Evolutionary conservation across 2,888 invertebrate genomes (phyloP), one percentile per base, ranked within the genome.

Genomic region (Mactromeris polynyma): DNA sequence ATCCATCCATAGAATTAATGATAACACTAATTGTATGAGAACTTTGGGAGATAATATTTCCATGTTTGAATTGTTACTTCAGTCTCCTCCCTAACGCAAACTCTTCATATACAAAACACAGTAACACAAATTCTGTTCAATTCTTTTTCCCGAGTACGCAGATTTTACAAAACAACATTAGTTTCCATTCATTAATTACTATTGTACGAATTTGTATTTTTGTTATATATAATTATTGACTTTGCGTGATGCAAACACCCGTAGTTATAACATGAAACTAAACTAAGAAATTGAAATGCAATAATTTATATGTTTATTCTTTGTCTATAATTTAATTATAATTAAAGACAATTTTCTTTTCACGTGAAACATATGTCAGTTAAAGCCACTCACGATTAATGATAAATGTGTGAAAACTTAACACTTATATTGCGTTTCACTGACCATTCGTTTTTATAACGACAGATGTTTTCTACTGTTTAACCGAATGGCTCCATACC

Each of bases 401-500:
- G 17, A 36, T 33, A 73, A 19, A 26, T 21, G 73, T 73, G 73
- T 19, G 73, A 73, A 73, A 33, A 73, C 33, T 73, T 73, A 36
- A 73, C 73, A 36, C 73, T 36, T 73, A 73, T 19, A 73, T 11
- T 17, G 36, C 73, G 14, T 33, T 73, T 73, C 73, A 11, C 36
- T 73, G 33, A 73, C 36, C 36, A 33, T 26, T 73, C 58, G 36
- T 73, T 73, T 77, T 46, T 46, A 40, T 17, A 83, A 46, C 31
- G 19, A 77, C 84, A 84, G 51, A 84, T 84, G 84, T 73, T 36
- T 7, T 51, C 21, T 19, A 51, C 11, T 54, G 21, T 54, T 46
- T 38, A 84, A 51, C 84, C 84, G 46, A 84, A 78, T 38, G 77
- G 78, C 51, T 36, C 84, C 84, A 84, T 84, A 46, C 36, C 36